Evolutionary conservation across 2,113 vertebrate genomes (phyloP).

Genomic region (Leptobrachium leishanense): DNA sequence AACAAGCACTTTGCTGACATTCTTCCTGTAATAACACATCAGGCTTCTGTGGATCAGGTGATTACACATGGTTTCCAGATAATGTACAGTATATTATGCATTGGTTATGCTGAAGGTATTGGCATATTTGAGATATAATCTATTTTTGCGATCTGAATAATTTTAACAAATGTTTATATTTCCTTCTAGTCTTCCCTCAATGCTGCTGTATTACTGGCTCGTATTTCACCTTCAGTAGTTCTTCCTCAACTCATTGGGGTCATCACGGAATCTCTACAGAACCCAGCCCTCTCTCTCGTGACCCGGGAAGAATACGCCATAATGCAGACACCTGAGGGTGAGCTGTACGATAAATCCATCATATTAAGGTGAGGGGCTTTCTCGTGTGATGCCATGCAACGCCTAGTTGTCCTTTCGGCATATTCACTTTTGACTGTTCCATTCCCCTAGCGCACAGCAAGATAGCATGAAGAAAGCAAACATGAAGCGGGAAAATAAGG

Average conservation of each 20-base stretch:
- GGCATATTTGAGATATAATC: background rate
- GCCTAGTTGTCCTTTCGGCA: background rate
- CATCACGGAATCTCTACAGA: conserved; percentile 75
- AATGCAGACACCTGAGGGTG: conserved; percentile 86
- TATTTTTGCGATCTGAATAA: background rate
- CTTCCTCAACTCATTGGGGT: conserved; percentile 81
- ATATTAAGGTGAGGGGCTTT: conserved; percentile 79
- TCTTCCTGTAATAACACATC: conserved; percentile 74
- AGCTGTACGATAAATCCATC: conserved; percentile 90
- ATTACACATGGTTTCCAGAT: background rate
- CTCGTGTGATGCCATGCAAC: background rate
- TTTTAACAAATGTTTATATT: background rate
- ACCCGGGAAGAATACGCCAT: conserved; percentile 89
- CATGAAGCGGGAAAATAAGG: conserved; percentile 96
- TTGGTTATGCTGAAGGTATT: background rate
- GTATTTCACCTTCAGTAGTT: conserved; percentile 81
- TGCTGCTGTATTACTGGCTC: conserved; percentile 80
- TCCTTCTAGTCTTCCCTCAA: conserved; percentile 74
- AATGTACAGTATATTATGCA: background rate
- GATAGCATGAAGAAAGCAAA: conserved; percentile 91
- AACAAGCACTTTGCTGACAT: conserved; percentile 81
- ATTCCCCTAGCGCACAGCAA: conserved; percentile 81
- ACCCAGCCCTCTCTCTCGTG: conserved; percentile 77
- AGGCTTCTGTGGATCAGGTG: conserved; percentile 77
- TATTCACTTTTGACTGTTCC: background rate